These are phyloP conservation scores for Polydrusus tereticollis DNA, from an alignment of 2,888 invertebrate genomes.

Conservation along the genomic window DNA sequence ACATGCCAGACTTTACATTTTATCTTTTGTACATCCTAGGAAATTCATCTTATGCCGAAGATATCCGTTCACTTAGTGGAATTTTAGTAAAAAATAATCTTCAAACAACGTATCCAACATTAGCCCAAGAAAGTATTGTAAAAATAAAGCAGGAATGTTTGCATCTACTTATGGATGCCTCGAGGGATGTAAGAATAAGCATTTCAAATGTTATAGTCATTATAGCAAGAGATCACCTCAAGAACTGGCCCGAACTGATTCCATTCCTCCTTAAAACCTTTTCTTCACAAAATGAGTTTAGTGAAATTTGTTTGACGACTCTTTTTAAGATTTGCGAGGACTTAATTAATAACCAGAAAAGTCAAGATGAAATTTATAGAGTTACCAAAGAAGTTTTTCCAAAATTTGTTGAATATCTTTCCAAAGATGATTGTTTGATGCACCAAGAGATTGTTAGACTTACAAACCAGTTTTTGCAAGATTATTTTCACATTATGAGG, in stretches of 20 bases:
- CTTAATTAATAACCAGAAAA: slow-evolving; percentile 68
- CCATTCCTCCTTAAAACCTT: slow-evolving; percentile 92
- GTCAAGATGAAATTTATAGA: slow-evolving; percentile 59
- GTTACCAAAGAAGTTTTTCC: slow-evolving; percentile 61
- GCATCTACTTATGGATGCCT: slow-evolving; percentile 92
- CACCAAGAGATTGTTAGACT: slow-evolving; percentile 59
- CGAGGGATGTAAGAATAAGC: slow-evolving; percentile 94
- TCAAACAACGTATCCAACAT: slow-evolving; percentile 87
- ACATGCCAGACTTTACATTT: slow-evolving; percentile 97
- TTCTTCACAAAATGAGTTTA: slow-evolving; percentile 90
- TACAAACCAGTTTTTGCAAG: slow-evolving; percentile 64
- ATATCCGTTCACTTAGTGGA: slow-evolving; percentile 95
- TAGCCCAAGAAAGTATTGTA: slow-evolving; percentile 88
- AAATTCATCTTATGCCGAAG: slow-evolving; percentile 94
- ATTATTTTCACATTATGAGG: slow-evolving; percentile 61
- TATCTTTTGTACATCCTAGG: slow-evolving; percentile 97
- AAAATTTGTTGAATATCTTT: slow-evolving; percentile 58
- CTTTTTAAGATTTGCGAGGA: slow-evolving; percentile 99
- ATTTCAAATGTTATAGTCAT: slow-evolving; percentile 98
- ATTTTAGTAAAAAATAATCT: slow-evolving; percentile 98
- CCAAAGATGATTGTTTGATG: slow-evolving; percentile 57
- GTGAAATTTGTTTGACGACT: slow-evolving; percentile 97
- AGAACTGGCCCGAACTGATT: slow-evolving; percentile 93
- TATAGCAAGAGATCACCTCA: slow-evolving; percentile 91
- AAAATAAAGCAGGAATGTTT: slow-evolving; percentile 96